These are phyloP conservation scores for Corythoichthys intestinalis DNA, from an alignment of 2,113 vertebrate genomes.

Conservation along the genomic window DNA sequence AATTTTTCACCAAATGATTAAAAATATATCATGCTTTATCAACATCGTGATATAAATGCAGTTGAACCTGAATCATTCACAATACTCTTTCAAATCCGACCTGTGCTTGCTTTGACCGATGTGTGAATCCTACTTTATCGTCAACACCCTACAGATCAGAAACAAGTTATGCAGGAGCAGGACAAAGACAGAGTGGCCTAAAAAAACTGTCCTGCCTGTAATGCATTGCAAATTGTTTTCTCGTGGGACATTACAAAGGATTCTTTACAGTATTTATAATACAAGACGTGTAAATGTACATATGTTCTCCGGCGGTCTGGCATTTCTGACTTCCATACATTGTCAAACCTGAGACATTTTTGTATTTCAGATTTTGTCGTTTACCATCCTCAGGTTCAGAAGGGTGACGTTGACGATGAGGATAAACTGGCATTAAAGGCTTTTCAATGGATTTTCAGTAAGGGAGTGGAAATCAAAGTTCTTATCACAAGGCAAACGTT, in stretches of 20 bases:
- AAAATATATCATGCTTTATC: too few relatives aligned
- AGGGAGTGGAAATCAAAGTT: neutral
- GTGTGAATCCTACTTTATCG: too few relatives aligned
- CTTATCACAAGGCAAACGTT: neutral
- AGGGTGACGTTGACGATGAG: neutral
- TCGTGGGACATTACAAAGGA: slow-evolving; percentile 8
- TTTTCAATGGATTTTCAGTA: neutral
- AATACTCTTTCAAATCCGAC: too few relatives aligned
- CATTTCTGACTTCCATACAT: too few relatives aligned
- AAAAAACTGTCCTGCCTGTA: neutral
- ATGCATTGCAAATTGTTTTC: neutral
- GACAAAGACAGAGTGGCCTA: neutral
- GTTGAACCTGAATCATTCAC: too few relatives aligned
- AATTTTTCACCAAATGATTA: too few relatives aligned
- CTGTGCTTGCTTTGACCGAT: too few relatives aligned
- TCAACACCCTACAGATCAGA: too few relatives aligned
- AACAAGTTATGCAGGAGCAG: too few relatives aligned
- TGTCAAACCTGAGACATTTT: neutral
- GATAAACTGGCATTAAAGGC: neutral
- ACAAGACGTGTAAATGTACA: slow-evolving; percentile 3
- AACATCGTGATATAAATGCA: too few relatives aligned
- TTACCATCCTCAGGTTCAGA: neutral
- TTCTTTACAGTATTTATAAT: neutral
- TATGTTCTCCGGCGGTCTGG: slow-evolving; percentile 1
- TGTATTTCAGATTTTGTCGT: neutral